These are phyloP conservation scores for Colinus virginianus DNA, from an alignment of 2,113 vertebrate genomes.

Conservation along the genomic window DNA sequence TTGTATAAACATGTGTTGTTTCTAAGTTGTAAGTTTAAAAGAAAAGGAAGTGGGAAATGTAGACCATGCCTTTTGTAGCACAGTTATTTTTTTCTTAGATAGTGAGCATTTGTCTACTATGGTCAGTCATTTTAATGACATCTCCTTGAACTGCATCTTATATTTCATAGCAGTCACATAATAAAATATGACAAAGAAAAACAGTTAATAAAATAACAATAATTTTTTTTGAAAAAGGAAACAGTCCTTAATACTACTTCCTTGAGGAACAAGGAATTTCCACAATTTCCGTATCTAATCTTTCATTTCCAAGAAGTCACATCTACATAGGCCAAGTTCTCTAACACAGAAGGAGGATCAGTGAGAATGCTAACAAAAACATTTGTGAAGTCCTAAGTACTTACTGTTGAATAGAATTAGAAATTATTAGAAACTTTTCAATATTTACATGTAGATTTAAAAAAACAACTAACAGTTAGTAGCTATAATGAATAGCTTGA, in stretches of 20 bases:
- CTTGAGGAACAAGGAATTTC: not conserved
- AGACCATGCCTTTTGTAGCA: not conserved
- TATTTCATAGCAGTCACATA: not conserved
- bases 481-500: conserved; percentile 20
- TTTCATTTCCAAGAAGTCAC: not conserved
- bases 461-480: not conserved
- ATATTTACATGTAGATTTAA: not conserved
- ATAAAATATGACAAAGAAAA: not conserved
- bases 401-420: conserved; percentile 45
- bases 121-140: not conserved
- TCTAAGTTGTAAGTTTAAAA: not conserved
- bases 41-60: not conserved
- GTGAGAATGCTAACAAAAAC: conserved; percentile 26
- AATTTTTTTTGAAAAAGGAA: not conserved
- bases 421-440: conserved; percentile 38
- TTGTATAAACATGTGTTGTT: not conserved
- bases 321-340: conserved; percentile 20
- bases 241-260: not conserved
- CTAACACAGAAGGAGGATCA: not conserved
- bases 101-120: not conserved
- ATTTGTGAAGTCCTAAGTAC: conserved; percentile 24
- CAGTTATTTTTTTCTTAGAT: not conserved
- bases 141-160: not conserved
- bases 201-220: not conserved
- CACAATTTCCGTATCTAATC: not conserved